Conservation (phyloP, 2,888 invertebrate genomes). For the Drosophila prolongata region DNA sequence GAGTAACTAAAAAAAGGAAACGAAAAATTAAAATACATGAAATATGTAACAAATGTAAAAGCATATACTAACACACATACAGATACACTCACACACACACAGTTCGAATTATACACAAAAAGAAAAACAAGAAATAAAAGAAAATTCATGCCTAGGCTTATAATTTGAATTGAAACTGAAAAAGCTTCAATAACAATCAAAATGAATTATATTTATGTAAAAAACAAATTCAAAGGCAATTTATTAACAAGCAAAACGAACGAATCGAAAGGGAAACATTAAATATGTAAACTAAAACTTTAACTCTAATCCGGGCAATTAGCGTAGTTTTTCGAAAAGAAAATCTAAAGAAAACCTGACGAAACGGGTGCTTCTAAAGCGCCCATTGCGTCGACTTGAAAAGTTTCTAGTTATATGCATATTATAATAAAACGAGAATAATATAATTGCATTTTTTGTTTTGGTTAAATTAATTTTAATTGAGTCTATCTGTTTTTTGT, state of each 20-base stretch:
- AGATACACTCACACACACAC: constrained; percentile 35
- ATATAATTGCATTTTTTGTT: constrained; percentile 59
- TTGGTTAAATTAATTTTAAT: constrained; percentile 59
- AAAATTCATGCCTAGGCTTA: constrained; percentile 66
- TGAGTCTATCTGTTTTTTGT: constrained; percentile 62
- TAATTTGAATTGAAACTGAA: constrained; percentile 63
- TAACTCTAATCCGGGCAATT: constrained; percentile 58
- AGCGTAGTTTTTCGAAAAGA: constrained; percentile 56
- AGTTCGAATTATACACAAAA: constrained; percentile 72
- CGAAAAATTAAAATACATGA: constrained; percentile 63
- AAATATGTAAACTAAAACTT: constrained; percentile 61
- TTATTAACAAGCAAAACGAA: constrained; percentile 37
- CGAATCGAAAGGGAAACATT: constrained; percentile 45
- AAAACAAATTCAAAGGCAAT: constrained; percentile 56
- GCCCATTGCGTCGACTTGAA: constrained; percentile 49
- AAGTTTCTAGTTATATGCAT: constrained; percentile 62
- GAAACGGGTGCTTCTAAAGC: constrained; percentile 63
- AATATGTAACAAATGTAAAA: constrained; percentile 69
- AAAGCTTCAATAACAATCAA: constrained; percentile 64
- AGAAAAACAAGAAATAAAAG: constrained; percentile 31
- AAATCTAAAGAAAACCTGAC: constrained; percentile 26
- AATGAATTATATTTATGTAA: constrained; percentile 63
- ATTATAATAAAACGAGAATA: constrained; percentile 43
- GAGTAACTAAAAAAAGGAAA: constrained; percentile 53
- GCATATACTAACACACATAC: constrained; percentile 50